Base-by-base conservation (phyloP, 2,888 invertebrate species). In the Auanema sp. region DNA sequence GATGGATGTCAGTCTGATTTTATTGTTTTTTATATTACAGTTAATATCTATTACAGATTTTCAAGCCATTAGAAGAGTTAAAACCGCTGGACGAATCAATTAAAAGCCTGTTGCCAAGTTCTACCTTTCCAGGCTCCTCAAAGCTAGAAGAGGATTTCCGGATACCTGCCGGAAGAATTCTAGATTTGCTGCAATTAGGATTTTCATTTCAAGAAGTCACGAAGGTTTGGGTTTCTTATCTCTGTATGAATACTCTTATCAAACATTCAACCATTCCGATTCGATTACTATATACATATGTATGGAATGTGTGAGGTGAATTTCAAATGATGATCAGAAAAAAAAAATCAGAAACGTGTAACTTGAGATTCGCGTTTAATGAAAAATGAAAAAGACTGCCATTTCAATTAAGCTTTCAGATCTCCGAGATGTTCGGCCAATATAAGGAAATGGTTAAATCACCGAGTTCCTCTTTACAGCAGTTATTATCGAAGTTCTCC, bases 201-300 rank as follows among this genome's bases (percentile, higher is more conserved):
- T 76, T 76, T 54, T 56, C 66, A 16, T 76, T 70, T 47, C 72
- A 72, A n/a, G 76, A 76, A 21, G 50, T 74, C 18, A 71, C 68
- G 47, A 66, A 69, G 59, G 64, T 76, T 16, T 42, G 44, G n/a
- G n/a, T n/a, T n/a, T 8, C 47, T 47, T 16, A 47, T 47, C 47
- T 47, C 43, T 43, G 14, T 43, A 14, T n/a, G 21, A 47, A 47
- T 11, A 33, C 3, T 33, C 33, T 47, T 47, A 23, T 18, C 47
- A 16, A 18, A 16, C 23, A 18, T n/a, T n/a, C n/a, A n/a, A n/a
- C n/a, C n/a, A n/a, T n/a, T n/a, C n/a, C n/a, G n/a, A n/a, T n/a
- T n/a, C n/a, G n/a, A n/a, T n/a, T n/a, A n/a, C n/a, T n/a, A n/a
- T n/a, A n/a, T n/a, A n/a, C n/a, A n/a, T n/a, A n/a, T n/a, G n/a